phyloP scores from a whole-genome alignment of 2,113 vertebrate genomes.

The Lucifuga dentata region DNA sequence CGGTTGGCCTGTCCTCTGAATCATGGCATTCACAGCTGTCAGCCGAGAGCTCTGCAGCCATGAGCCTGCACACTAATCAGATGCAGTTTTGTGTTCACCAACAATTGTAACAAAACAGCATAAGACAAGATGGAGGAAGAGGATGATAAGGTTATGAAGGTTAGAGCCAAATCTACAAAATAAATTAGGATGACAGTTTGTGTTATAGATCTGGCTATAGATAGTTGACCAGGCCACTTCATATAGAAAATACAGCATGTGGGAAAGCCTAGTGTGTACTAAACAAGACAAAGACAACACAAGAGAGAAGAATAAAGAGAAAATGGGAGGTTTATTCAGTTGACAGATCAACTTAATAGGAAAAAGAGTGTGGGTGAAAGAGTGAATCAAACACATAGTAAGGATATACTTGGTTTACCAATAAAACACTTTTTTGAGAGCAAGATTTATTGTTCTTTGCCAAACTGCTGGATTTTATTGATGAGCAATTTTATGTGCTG shows the following conservation, averaged over 20 bases:
- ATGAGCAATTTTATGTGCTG: constrained; percentile 21
- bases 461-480: constrained; percentile 7
- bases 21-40: constrained; percentile 46
- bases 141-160: constrained; percentile 28
- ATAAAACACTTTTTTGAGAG: constrained; percentile 26
- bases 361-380: neutral
- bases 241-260: constrained; percentile 17
- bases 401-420: neutral
- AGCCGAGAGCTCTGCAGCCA: constrained; percentile 5
- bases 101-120: constrained; percentile 6
- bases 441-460: constrained; percentile 5
- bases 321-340: neutral
- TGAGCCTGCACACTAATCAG: constrained; percentile 31
- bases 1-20: constrained; percentile 37
- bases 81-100: constrained; percentile 1
- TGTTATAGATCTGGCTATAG: neutral
- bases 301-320: neutral
- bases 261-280: neutral
- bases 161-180: constrained; percentile 18
- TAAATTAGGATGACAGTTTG: neutral
- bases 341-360: constrained; percentile 11
- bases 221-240: neutral
- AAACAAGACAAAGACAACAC: constrained; percentile 24
- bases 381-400: constrained; percentile 20
- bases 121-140: constrained; percentile 15